A percentile compares a stretch with the other conserved stretches of the same genome.
phyloP scores from a whole-genome alignment of 2,113 vertebrate species.

The Podarcis muralis region DNA sequence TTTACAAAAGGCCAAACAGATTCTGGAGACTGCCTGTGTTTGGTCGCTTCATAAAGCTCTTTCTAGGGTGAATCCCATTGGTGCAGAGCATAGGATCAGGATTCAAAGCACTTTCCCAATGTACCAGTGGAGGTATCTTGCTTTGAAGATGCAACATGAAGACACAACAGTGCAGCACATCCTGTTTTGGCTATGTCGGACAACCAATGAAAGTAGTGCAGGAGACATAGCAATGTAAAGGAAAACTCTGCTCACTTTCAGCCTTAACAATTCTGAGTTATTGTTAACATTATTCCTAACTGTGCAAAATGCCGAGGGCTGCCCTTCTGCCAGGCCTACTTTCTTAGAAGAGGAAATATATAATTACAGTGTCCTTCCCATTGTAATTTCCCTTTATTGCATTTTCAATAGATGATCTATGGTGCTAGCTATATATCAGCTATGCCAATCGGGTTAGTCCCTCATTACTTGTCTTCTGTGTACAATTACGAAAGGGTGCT shows the following conservation, averaged over 20 bases:
- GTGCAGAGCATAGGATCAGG: background rate
- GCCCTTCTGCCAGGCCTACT: background rate
- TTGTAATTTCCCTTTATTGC: constrained; percentile 16
- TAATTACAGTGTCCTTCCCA: constrained; percentile 6
- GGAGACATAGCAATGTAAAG: background rate
- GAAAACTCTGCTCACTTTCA: background rate
- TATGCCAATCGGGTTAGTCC: constrained; percentile 24
- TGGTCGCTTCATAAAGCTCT: background rate
- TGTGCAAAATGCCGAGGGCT: background rate
- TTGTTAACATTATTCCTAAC: background rate
- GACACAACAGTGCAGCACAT: background rate
- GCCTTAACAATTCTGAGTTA: background rate
- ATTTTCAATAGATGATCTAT: constrained; percentile 18
- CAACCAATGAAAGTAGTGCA: background rate
- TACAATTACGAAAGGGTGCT: constrained; percentile 24
- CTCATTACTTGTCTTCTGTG: constrained; percentile 28
- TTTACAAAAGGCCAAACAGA: background rate
- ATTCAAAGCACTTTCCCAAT: background rate
- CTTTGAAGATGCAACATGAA: background rate
- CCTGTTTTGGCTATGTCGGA: background rate
- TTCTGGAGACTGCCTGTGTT: background rate
- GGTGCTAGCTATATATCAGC: background rate
- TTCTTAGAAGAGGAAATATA: constrained; percentile 3
- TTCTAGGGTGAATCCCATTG: background rate
- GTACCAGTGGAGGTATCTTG: background rate